Evolutionary conservation across 1,140 invertebrate species (phyloP).

Genomic region (Drosophila pachea): DNA sequence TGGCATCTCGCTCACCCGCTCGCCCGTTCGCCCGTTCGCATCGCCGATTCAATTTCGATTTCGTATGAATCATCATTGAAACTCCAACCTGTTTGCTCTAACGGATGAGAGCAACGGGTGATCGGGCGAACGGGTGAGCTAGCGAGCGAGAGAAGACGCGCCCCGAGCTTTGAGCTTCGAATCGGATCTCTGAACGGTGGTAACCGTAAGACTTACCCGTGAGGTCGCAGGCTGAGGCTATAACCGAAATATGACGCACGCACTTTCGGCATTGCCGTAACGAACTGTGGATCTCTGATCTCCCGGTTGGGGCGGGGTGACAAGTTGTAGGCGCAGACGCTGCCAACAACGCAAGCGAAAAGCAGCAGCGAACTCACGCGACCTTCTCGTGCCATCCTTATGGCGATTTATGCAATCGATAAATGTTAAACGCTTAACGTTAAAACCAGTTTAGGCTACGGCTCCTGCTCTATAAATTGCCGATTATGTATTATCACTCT

Average conservation of each 20-base stretch:
- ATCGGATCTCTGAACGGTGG: conserved; percentile 2
- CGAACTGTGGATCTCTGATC: conserved; percentile 65
- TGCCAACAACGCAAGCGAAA: conserved; percentile 15
- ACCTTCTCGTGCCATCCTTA: conserved; percentile 28
- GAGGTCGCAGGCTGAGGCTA: conserved; percentile 62
- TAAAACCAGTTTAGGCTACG: conserved; percentile 29
- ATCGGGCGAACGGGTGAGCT: neutral
- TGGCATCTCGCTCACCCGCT: neutral
- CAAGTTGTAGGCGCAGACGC: conserved; percentile 60
- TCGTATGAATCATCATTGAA: conserved; percentile 33
- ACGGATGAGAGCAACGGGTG: conserved; percentile 10
- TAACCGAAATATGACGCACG: conserved; percentile 78
- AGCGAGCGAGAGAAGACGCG: conserved; percentile 12
- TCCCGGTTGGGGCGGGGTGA: conserved; percentile 70
- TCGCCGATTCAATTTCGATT: conserved; percentile 17
- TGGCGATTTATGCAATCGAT: conserved; percentile 26
- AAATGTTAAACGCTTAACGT: neutral
- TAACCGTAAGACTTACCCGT: conserved; percentile 65
- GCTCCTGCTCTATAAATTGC: neutral
- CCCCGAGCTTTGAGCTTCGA: conserved; percentile 15
- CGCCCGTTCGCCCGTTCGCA: neutral
- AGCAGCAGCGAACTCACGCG: conserved; percentile 15
- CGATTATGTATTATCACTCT: conserved; percentile 39
- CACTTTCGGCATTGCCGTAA: conserved; percentile 63
- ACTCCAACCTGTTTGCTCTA: conserved; percentile 63